Evolutionary conservation across 2,888 invertebrate species (phyloP), one percentile per base, ranked within the genome.

Genomic region (Pammene fasciana): DNA sequence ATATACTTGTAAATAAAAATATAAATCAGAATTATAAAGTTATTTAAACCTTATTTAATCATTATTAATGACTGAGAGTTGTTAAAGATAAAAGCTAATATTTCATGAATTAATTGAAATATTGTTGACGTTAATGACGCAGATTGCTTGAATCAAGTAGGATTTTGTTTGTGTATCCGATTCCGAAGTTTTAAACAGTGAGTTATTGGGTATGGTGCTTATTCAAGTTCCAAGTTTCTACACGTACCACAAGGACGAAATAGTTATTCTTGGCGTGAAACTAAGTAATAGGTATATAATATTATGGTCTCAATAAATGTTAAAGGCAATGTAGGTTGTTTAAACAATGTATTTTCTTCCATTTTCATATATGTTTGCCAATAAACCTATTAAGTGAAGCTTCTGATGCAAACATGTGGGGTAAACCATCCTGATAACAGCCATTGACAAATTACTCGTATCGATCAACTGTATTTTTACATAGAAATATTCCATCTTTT

Each of bases 121-220:
- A 59, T 59, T 38, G 11, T 38, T 56, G 6, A 14, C 7, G 6
- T 38, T 38, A n/a, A 55, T 14, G 55, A 55, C 38, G 54, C 54
- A 36, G 8, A 36, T 55, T 55, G 54, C 54, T 54, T 34, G n/a
- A n/a, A 54, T 54, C 34, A 54, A n/a, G 34, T n/a, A 54, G 13
- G 14, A 41, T 43, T 57, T 43, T 13, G 43, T 18, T 43, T 43
- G 10, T 9, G 26, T 34, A 18, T 57, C 43, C 43, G 41, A 41
- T 41, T 36, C 16, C 38, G 10, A 56, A 56, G 56, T 56, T 56
- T 18, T 3, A 7, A 56, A 55, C 36, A 16, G 41, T 18, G 38
- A 36, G 6, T 56, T n/a, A 26, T 26, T 26, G 26, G 26, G 4
- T 26, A 26, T 26, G 26, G 26, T 26, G 26, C 26, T 26, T 4